Evolutionary conservation across 1,140 invertebrate species (phyloP).

Genomic region (Platyscapa corneri): DNA sequence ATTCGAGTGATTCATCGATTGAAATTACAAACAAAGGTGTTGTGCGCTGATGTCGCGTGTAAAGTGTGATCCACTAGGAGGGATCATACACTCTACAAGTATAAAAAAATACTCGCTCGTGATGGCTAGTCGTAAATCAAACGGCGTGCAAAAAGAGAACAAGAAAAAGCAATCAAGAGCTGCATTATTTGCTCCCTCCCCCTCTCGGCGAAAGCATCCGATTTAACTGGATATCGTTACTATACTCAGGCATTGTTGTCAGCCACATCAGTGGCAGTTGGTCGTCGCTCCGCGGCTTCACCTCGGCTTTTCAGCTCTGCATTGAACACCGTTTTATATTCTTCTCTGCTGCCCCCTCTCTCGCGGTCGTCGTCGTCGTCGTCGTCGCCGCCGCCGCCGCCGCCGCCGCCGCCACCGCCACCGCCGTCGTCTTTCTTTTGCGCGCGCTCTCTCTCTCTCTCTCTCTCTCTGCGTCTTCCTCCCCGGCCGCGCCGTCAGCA

Average conservation of each 20-base stretch:
- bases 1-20: too few relatives aligned
- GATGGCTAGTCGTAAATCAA: not conserved
- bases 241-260: slow-evolving; percentile 67
- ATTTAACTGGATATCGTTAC: slow-evolving; percentile 72
- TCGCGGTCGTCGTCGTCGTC: not conserved
- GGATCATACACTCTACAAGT: too few relatives aligned
- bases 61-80: too few relatives aligned
- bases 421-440: not conserved
- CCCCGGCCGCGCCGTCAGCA: slow-evolving; percentile 20
- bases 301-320: not conserved
- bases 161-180: slow-evolving; percentile 22
- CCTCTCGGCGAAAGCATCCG: slow-evolving; percentile 51
- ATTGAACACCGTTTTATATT: slow-evolving; percentile 1
- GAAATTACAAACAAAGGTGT: not conserved
- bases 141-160: not conserved
- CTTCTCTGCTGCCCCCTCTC: not conserved
- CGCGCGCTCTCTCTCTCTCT: slow-evolving; percentile 34
- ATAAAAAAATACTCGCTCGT: not conserved
- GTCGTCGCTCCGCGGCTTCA: not conserved
- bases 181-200: not conserved
- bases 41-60: too few relatives aligned
- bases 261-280: slow-evolving; percentile 58
- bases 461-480: slow-evolving; percentile 44
- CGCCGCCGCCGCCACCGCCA: not conserved
- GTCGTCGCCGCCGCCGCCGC: not conserved